phyloP scores from a whole-genome alignment of 2,113 vertebrate species.

The Naja naja region DNA sequence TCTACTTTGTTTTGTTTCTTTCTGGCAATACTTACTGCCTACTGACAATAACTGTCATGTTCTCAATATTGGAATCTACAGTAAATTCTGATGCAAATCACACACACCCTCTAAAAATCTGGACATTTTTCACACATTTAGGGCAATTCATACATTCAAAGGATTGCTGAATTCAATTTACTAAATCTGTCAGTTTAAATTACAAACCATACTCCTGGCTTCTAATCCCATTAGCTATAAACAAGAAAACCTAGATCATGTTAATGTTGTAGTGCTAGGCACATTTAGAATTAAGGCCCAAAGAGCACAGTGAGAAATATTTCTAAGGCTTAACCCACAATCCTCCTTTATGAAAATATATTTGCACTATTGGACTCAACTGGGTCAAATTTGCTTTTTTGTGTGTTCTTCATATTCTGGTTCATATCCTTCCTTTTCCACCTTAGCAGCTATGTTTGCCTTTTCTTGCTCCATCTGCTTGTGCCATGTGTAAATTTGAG shows the following conservation, averaged over 20 bases:
- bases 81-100: constrained; percentile 19
- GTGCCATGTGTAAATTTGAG: not conserved
- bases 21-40: constrained; percentile 45
- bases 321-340: not conserved
- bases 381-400: not conserved
- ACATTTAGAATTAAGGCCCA: not conserved
- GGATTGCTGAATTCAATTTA: constrained; percentile 36
- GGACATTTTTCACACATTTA: constrained; percentile 26
- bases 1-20: constrained; percentile 13
- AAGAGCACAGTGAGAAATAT: constrained; percentile 1
- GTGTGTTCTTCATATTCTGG: not conserved
- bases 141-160: constrained; percentile 29
- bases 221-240: not conserved
- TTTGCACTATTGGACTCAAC: not conserved
- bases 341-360: not conserved
- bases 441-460: not conserved
- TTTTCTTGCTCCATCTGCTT: not conserved
- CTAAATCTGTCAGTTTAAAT: constrained; percentile 39
- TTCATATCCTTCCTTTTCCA: not conserved
- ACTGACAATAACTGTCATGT: constrained; percentile 30
- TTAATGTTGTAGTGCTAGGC: not conserved
- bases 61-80: constrained; percentile 13
- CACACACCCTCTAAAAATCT: constrained; percentile 29
- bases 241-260: not conserved
- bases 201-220: not conserved